Evolutionary conservation across 2,888 invertebrate genomes (phyloP).

Genomic region (Polydrusus tereticollis): DNA sequence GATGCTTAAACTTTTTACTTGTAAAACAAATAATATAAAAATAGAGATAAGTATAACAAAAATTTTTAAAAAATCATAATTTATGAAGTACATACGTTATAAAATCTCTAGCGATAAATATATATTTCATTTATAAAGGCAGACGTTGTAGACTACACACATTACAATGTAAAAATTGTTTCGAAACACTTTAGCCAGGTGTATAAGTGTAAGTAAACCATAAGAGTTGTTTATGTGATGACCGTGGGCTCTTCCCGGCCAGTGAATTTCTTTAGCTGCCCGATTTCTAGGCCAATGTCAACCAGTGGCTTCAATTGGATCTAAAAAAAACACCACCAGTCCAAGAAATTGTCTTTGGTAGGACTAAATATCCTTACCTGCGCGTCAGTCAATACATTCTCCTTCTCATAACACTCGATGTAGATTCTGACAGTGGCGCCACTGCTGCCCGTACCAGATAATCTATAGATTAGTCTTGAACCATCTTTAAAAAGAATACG

Average conservation of each 20-base stretch:
- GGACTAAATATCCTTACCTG: slow-evolving; percentile 63
- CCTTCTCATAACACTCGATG: slow-evolving; percentile 92
- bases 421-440: slow-evolving; percentile 98
- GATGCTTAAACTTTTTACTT: background rate
- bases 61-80: background rate
- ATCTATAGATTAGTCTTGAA: slow-evolving; percentile 91
- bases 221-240: slow-evolving; percentile 81
- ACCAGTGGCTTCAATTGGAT: slow-evolving; percentile 89
- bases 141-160: slow-evolving; percentile 17
- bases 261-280: slow-evolving; percentile 86
- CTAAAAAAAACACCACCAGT: slow-evolving; percentile 52
- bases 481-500: slow-evolving; percentile 95
- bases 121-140: background rate
- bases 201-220: background rate
- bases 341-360: background rate
- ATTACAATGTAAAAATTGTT: background rate
- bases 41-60: background rate
- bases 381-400: slow-evolving; percentile 76
- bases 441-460: slow-evolving; percentile 98
- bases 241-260: slow-evolving; percentile 95
- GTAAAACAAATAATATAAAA: slow-evolving; percentile 19
- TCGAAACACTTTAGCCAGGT: background rate
- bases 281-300: slow-evolving; percentile 87
- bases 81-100: background rate
- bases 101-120: slow-evolving; percentile 8